phyloP scores from a whole-genome alignment of 35 echinoderm and acorn worm species.

The Eucidaris tribuloides region DNA sequence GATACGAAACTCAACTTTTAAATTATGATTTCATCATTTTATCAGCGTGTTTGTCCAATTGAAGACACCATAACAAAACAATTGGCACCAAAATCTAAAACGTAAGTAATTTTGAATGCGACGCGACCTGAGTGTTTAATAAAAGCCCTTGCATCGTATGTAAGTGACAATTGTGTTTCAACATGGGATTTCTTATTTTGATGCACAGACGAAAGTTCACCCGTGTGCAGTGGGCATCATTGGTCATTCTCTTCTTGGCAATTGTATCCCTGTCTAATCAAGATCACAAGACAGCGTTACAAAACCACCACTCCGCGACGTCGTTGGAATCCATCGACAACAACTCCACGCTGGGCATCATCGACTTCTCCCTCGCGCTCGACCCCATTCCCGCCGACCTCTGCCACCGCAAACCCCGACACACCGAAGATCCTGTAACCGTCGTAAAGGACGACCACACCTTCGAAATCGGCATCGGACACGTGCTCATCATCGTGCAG shows the following conservation, averaged over 20 bases:
- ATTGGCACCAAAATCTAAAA: too few species aligned
- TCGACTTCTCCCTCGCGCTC: background rate
- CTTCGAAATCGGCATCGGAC: constrained; percentile 20
- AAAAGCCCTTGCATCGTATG: background rate
- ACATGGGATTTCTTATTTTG: background rate
- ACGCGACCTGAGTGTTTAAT: too few species aligned
- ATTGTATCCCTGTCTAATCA: constrained; percentile 86
- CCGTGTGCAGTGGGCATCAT: constrained; percentile 78
- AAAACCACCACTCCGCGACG: background rate
- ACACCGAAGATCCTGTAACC: background rate
- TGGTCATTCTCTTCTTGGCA: constrained; percentile 85
- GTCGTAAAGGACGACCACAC: background rate
- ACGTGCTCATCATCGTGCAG: constrained; percentile 59
- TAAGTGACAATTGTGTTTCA: background rate
- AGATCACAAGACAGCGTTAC: constrained; percentile 2
- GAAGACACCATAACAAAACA: too few species aligned
- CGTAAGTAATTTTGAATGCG: too few species aligned
- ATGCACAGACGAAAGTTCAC: constrained; percentile 68
- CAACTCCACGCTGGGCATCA: background rate
- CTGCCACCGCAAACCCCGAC: background rate
- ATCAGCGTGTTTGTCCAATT: too few species aligned
- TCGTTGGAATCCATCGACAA: constrained; percentile 24
- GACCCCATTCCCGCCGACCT: background rate
- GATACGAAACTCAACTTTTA: background rate
- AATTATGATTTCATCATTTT: too few species aligned